Base-by-base conservation (phyloP, 2,113 vertebrate genomes). In the Chaenogobius annularis region DNA sequence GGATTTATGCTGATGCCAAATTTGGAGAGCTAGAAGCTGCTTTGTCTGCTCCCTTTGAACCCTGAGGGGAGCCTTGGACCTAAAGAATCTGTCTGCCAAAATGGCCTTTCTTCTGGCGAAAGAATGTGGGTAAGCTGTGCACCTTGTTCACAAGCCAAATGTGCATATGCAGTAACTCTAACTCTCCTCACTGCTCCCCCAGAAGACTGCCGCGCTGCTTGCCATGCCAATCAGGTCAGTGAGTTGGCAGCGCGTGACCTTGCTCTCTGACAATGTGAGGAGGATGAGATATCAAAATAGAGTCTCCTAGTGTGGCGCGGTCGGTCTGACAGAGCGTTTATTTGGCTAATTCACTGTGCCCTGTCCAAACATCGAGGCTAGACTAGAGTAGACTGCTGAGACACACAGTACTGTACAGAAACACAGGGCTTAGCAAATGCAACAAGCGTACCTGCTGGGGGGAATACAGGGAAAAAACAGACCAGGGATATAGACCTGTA, bases 41-140 rank as follows among this genome's bases (percentile, higher is more conserved):
- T 89, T 87, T 86, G 79, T 87, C 81, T 87, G 81, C 78, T 90
- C 88, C 76, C 78, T 71, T 84, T 88, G 81, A 89, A 89, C 88
- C 82, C 72, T 35, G 66, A 80, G 78, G 85, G 82, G 77, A 77
- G 80, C 78, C 75, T 85, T 70, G 80, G 74, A 85, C 73, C 11
- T 12, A 81, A 85, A 84, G 72, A 52, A 83, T 65, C 81, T 0
- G 65, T 82, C 81, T 87, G 89, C 86, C 86, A 89, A 84, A 85
- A 87, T 10, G 55, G 80, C 64, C 86, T 89, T 91, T 89, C 82
- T 88, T 91, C 83, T 83, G 2, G 64, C 70, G 81, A 78, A 84
- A 83, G 84, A 90, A 86, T 85, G 78, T 52, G 85, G 81, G 79
- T 88, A 90, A 85, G 81, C 80, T 82, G 72, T 75, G 73, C 82